phyloP scores from a whole-genome alignment of 2,888 invertebrate genomes.

The Microctonus brassicae region DNA sequence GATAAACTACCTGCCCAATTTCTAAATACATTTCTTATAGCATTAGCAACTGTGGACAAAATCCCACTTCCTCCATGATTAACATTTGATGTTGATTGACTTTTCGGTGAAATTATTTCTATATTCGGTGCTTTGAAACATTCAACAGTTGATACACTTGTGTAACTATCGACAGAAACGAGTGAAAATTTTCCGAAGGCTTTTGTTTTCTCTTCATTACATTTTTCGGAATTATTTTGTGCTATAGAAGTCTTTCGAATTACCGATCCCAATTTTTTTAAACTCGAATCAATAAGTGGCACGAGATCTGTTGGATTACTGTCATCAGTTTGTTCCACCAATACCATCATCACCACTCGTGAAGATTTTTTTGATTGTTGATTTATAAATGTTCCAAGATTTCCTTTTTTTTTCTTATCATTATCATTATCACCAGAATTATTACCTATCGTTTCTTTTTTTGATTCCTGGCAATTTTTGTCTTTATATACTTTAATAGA shows the following conservation, averaged over 20 bases:
- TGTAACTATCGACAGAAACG: constrained; percentile 52
- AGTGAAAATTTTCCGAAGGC: constrained; percentile 35
- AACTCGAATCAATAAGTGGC: constrained; percentile 57
- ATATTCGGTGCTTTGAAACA: constrained; percentile 36
- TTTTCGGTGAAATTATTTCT: neutral
- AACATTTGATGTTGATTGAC: constrained; percentile 2
- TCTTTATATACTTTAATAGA: constrained; percentile 23
- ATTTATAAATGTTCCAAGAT: neutral
- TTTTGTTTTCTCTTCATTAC: neutral
- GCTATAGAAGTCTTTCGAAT: constrained; percentile 9
- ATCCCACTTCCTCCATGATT: constrained; percentile 52
- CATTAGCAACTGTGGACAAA: constrained; percentile 58
- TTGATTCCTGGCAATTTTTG: constrained; percentile 42
- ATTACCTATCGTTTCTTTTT: constrained; percentile 41
- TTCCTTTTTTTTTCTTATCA: constrained; percentile 7
- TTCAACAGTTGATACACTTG: constrained; percentile 46
- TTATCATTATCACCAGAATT: constrained; percentile 10
- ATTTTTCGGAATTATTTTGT: neutral
- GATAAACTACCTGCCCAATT: constrained; percentile 50
- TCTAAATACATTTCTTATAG: constrained; percentile 56
- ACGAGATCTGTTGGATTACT: constrained; percentile 46
- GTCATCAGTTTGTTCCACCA: constrained; percentile 56
- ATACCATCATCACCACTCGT: constrained; percentile 62
- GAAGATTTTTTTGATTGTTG: constrained; percentile 40
- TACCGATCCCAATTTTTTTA: constrained; percentile 55